Percentiles rank a stretch among this genome's conserved stretches.
These are phyloP conservation scores for Hypocryptadius cinnamomeus DNA, from an alignment of 2,113 vertebrate genomes.

Conservation along the genomic window DNA sequence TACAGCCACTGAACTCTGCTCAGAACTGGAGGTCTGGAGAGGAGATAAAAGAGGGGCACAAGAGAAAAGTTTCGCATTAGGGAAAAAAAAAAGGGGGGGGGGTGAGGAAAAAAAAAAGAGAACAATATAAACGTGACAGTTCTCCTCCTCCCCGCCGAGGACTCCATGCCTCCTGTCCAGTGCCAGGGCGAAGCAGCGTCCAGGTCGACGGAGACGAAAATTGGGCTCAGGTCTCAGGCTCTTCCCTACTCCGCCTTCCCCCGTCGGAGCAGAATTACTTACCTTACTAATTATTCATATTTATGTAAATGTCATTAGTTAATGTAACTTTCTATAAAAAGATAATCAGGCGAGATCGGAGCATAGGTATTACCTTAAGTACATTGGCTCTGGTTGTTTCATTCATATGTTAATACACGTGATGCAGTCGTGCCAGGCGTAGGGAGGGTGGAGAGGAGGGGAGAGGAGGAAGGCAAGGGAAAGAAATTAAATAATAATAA, in stretches of 20 bases:
- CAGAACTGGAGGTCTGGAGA: constrained; percentile 11
- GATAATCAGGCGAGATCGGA: constrained; percentile 55
- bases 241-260: neutral
- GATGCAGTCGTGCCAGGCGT: constrained; percentile 42
- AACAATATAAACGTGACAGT: constrained; percentile 5
- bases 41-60: constrained; percentile 36
- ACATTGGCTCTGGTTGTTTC: constrained; percentile 51
- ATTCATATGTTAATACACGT: constrained; percentile 69
- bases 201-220: neutral
- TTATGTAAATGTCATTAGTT: constrained; percentile 65
- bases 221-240: neutral
- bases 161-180: neutral
- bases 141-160: neutral
- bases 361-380: constrained; percentile 64
- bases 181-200: neutral
- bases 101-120: neutral
- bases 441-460: constrained; percentile 14
- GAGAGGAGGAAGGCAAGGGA: neutral
- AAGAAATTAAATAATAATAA: constrained; percentile 52
- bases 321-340: constrained; percentile 64
- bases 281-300: constrained; percentile 59
- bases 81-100: rapidly evolving
- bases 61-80: constrained; percentile 30
- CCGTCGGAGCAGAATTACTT: constrained; percentile 38
- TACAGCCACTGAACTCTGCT: constrained; percentile 64